Conservation (phyloP, 2,113 vertebrate species). For the Misgurnus anguillicaudatus region DNA sequence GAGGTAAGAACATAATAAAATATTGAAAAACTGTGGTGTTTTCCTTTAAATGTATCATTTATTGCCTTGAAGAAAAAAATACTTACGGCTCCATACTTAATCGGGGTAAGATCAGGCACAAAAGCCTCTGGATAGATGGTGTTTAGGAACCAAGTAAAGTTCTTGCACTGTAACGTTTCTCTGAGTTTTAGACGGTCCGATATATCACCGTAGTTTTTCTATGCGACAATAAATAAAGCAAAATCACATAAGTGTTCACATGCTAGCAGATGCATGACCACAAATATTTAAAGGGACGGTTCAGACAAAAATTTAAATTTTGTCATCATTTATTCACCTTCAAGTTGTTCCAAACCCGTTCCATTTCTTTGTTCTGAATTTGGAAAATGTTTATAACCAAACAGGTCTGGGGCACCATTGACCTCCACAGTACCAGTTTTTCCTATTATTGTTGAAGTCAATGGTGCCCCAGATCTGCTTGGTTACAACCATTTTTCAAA, state of each 20-base stretch:
- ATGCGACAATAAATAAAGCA: slow-evolving; percentile 40
- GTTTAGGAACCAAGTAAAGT: slow-evolving; percentile 93
- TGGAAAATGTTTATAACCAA: no score
- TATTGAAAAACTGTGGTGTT: no score
- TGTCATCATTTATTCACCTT: no score
- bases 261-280: neutral
- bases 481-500: no score
- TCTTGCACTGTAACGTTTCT: slow-evolving; percentile 85
- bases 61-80: neutral
- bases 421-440: no score
- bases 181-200: slow-evolving; percentile 81
- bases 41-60: neutral
- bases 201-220: slow-evolving; percentile 91
- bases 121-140: slow-evolving; percentile 92
- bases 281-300: neutral
- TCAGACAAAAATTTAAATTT: no score
- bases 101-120: slow-evolving; percentile 84
- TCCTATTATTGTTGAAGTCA: no score
- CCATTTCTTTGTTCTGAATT: no score
- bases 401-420: no score
- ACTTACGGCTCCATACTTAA: slow-evolving; percentile 86
- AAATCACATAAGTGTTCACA: neutral
- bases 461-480: no score
- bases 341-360: no score
- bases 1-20: no score